Conservation (phyloP, 2,113 vertebrate species). For the Rhinichthys klamathensis region DNA sequence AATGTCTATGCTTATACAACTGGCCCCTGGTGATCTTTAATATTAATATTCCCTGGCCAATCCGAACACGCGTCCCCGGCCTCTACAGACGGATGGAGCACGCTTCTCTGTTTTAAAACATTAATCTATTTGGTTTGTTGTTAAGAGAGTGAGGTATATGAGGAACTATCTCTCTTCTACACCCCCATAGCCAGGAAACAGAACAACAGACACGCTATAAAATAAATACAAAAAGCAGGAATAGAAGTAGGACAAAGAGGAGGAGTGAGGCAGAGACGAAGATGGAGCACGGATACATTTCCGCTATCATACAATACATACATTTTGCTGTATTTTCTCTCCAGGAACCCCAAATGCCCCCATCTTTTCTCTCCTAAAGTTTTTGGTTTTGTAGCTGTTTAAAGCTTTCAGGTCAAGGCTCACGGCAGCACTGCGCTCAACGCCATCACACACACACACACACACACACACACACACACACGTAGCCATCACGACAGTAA, state of each 20-base stretch:
- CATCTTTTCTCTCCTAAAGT: constrained; percentile 63
- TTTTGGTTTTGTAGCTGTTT: constrained; percentile 88
- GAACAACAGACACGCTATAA: constrained; percentile 62
- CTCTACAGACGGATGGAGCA: constrained; percentile 14
- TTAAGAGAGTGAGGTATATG: constrained; percentile 95
- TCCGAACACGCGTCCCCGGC: neutral
- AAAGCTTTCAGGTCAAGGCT: constrained; percentile 79
- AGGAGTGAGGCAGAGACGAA: constrained; percentile 53
- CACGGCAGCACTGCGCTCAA: constrained; percentile 66
- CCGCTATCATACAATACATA: constrained; percentile 52
- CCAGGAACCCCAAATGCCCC: constrained; percentile 60
- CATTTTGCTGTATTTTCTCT: constrained; percentile 42
- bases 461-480: neutral
- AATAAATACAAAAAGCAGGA: constrained; percentile 39
- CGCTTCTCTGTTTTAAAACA: constrained; percentile 70
- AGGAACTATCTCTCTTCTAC: constrained; percentile 87
- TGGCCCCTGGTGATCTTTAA: too few relatives aligned
- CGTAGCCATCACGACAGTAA: constrained; percentile 27
- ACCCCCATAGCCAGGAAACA: constrained; percentile 64
- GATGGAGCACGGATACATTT: constrained; percentile 55
- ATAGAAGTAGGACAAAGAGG: constrained; percentile 53
- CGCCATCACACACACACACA: constrained; percentile 18
- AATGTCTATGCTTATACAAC: too few relatives aligned
- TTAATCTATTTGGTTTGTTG: constrained; percentile 90
- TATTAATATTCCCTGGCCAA: neutral